Conservation (phyloP, 2,113 vertebrate species). For the Dicaeum eximium region DNA sequence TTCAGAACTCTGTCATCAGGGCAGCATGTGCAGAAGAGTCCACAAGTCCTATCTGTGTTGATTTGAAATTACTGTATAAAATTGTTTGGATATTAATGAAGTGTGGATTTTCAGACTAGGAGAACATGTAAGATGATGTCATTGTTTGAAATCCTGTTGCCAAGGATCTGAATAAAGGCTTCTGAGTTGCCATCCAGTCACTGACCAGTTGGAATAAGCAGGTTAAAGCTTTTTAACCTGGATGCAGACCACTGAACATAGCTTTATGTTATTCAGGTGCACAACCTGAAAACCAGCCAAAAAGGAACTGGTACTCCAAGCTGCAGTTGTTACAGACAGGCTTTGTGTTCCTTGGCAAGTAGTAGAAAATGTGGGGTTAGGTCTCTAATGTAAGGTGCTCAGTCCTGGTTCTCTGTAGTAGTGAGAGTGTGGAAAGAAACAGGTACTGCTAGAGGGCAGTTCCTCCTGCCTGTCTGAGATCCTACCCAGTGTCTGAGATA, state of each 20-base stretch:
- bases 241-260: neutral
- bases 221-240: neutral
- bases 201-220: neutral
- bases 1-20: neutral
- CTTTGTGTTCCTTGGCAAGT: neutral
- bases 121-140: neutral
- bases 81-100: neutral
- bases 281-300: neutral
- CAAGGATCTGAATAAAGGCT: neutral
- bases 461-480: neutral
- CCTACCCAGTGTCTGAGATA: neutral
- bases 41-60: neutral
- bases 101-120: neutral
- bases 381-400: neutral
- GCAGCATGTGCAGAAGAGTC: neutral
- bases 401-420: neutral
- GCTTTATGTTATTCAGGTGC: neutral
- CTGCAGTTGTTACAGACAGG: rapidly evolving
- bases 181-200: neutral
- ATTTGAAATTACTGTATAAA: neutral
- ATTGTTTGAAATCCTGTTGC: neutral
- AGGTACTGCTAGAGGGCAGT: neutral
- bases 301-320: neutral
- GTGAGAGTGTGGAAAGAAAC: neutral
- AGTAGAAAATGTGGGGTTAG: neutral